Evolutionary conservation across 2,797 vertebrate species (phyloP).

Genomic region (Pseudomugil tenellus): DNA sequence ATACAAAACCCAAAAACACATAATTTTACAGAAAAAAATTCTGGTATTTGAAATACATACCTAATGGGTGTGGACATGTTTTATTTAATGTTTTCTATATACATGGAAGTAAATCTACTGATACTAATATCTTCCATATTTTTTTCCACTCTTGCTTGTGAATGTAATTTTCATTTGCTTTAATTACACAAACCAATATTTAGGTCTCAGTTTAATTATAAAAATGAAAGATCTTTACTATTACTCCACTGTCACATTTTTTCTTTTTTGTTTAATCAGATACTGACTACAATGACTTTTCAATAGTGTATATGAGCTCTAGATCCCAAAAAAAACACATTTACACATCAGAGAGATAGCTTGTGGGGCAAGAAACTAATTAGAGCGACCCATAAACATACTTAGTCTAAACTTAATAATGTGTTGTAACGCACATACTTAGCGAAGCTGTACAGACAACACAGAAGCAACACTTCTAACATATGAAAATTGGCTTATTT

Average conservation of each 20-base stretch:
- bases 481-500: not conserved
- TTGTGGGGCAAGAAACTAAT: conserved; percentile 65
- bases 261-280: conserved; percentile 14
- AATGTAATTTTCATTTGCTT: not conserved
- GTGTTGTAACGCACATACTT: conserved; percentile 23
- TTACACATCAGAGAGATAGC: conserved; percentile 61
- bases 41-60: not conserved
- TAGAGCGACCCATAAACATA: conserved; percentile 58
- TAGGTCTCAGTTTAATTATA: not conserved
- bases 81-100: not conserved
- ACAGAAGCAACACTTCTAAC: conserved; percentile 14
- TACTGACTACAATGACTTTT: conserved; percentile 44
- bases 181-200: not conserved
- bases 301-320: conserved; percentile 30
- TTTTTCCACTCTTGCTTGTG: not conserved
- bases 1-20: not conserved
- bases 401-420: conserved; percentile 48
- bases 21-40: too few relatives aligned
- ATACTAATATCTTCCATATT: not conserved
- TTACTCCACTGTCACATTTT: not conserved
- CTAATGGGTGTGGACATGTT: not conserved
- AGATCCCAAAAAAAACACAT: conserved; percentile 53
- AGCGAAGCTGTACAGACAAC: conserved; percentile 32
- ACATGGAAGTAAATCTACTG: not conserved
- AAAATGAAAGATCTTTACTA: not conserved